These are phyloP conservation scores for Barbus barbus DNA, from an alignment of 2,113 vertebrate species.

Conservation along the genomic window DNA sequence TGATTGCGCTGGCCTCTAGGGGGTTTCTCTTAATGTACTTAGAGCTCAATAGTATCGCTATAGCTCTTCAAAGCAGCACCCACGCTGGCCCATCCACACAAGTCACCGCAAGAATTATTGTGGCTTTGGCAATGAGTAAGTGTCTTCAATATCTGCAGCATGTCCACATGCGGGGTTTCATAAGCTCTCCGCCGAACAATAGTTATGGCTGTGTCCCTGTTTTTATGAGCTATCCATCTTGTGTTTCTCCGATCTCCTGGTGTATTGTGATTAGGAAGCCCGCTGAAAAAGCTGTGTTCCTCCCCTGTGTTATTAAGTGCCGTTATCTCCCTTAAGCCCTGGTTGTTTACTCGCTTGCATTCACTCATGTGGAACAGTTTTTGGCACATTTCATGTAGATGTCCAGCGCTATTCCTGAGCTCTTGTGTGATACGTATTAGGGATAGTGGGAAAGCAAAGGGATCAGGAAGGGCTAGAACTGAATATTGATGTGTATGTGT, in stretches of 20 bases:
- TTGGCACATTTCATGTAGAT: slow-evolving; percentile 23
- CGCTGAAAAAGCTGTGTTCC: slow-evolving; percentile 17
- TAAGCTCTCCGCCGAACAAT: slow-evolving; percentile 33
- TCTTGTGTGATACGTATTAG: neutral
- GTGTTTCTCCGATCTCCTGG: slow-evolving; percentile 35
- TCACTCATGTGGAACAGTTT: slow-evolving; percentile 19
- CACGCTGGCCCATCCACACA: neutral
- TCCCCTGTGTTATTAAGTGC: slow-evolving; percentile 33
- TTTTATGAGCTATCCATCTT: slow-evolving; percentile 24
- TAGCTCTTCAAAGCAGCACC: slow-evolving; percentile 33
- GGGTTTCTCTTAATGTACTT: slow-evolving; percentile 29
- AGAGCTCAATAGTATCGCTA: slow-evolving; percentile 6
- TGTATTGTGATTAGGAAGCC: slow-evolving; percentile 19
- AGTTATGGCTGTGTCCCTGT: slow-evolving; percentile 29
- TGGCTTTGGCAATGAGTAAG: slow-evolving; percentile 42
- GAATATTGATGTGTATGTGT: slow-evolving; percentile 23
- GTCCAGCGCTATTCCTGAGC: slow-evolving; percentile 13
- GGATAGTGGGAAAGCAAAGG: neutral
- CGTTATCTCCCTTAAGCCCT: slow-evolving; percentile 19
- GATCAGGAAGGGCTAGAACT: neutral
- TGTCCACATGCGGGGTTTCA: slow-evolving; percentile 44
- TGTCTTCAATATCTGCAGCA: slow-evolving; percentile 49
- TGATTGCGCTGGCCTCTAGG: neutral
- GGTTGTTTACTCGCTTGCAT: slow-evolving; percentile 36
- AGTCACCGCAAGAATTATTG: slow-evolving; percentile 37